Conservation (phyloP, 1,140 invertebrate species). For the Nasonia giraulti region DNA sequence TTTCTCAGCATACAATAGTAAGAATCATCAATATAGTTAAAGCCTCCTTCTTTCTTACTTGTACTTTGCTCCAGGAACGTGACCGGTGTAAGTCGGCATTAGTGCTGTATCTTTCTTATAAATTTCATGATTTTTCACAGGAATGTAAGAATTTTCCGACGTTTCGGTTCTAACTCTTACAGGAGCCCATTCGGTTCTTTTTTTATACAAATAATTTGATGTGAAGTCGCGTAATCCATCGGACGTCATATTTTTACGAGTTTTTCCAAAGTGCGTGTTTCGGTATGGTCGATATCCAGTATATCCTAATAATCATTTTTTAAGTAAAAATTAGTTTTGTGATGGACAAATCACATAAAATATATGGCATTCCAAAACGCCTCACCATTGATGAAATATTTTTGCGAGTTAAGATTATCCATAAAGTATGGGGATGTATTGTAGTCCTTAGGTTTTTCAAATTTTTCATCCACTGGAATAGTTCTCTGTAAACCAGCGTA, state of each 20-base stretch:
- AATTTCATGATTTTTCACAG: slow-evolving; percentile 74
- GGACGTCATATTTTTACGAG: slow-evolving; percentile 78
- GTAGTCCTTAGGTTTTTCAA: slow-evolving; percentile 74
- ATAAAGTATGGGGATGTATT: slow-evolving; percentile 82
- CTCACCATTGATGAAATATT: slow-evolving; percentile 74
- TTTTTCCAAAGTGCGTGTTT: slow-evolving; percentile 78
- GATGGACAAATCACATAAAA: too few relatives aligned
- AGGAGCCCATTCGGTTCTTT: slow-evolving; percentile 82
- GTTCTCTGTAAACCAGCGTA: slow-evolving; percentile 77
- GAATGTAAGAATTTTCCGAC: slow-evolving; percentile 53
- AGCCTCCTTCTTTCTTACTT: slow-evolving; percentile 68
- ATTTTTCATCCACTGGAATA: slow-evolving; percentile 76
- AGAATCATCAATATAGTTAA: background rate
- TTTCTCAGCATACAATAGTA: background rate
- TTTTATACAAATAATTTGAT: slow-evolving; percentile 79
- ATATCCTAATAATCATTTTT: slow-evolving; percentile 70
- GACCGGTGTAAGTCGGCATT: slow-evolving; percentile 83
- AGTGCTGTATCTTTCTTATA: slow-evolving; percentile 82
- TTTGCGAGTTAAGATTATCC: slow-evolving; percentile 78
- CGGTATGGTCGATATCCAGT: slow-evolving; percentile 81
- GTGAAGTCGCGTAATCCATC: slow-evolving; percentile 81
- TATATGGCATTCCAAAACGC: background rate
- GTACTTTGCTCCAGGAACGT: slow-evolving; percentile 81
- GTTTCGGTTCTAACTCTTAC: slow-evolving; percentile 74
- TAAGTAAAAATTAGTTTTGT: background rate